Percentiles rank a stretch among this genome's conserved stretches.
These are phyloP conservation scores for Eugnorisma glareosa DNA, from an alignment of 2,888 invertebrate genomes.

Conservation along the genomic window DNA sequence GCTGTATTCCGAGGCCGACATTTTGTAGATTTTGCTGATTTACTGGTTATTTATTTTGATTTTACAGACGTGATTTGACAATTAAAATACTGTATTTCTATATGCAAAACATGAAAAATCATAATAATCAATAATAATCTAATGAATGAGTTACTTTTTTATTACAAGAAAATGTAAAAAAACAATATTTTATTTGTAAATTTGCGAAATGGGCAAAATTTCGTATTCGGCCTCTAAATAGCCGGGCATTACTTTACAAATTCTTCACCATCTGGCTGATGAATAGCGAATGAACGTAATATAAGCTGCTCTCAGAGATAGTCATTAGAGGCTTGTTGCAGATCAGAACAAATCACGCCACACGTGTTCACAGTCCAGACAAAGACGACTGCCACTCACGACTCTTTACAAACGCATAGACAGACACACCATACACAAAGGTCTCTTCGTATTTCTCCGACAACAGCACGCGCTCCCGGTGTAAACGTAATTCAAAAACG, in stretches of 20 bases:
- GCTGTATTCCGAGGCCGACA: too few relatives aligned
- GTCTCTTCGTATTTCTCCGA: neutral
- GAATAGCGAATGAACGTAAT: constrained; percentile 6
- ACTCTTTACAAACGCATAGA: constrained; percentile 4
- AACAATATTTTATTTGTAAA: neutral
- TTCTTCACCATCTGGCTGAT: neutral
- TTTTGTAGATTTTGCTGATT: neutral
- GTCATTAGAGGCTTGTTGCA: constrained; percentile 9
- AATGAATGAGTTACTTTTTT: neutral
- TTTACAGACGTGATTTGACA: neutral
- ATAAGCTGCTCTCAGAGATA: constrained; percentile 19
- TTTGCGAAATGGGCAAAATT: neutral
- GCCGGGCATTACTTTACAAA: neutral
- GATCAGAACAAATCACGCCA: neutral
- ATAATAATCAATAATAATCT: neutral
- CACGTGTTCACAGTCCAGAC: constrained; percentile 4
- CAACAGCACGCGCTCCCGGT: too few relatives aligned
- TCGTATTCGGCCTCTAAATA: neutral
- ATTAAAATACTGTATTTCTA: neutral
- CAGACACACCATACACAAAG: neutral
- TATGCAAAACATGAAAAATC: neutral
- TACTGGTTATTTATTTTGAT: neutral
- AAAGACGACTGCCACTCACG: constrained; percentile 12
- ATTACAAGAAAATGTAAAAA: neutral
- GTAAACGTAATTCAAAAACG: neutral